Base-by-base conservation (phyloP, 64 coral and sea anemone genomes). In the Exaiptasia diaphana region DNA sequence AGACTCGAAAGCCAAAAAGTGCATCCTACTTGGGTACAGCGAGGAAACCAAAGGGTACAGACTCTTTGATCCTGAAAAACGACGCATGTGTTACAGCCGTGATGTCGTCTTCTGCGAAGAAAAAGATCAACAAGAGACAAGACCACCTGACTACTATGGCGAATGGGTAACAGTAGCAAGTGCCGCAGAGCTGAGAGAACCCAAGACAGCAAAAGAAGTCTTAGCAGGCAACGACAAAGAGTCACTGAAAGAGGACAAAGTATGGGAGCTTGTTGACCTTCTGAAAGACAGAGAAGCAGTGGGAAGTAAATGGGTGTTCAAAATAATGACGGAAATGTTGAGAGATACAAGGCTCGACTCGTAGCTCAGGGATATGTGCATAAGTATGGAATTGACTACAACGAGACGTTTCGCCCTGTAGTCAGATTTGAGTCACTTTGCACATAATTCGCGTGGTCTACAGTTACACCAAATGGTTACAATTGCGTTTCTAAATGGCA, bases 381-480 rank as follows among this genome's bases (percentile, higher is more conserved):
- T 65, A 80, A 70, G 18, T 58, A 34, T 34, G 75, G 75, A 73
- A 27, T 80, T 43, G 71, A 78, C 37, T 85, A 75, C 46, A 54
- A 85, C 22, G 82, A 85, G 37, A 64, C 68, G 20, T 85, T 73
- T 60, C 60, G 24, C 36, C 79, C 79, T 76, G 79, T 83, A 4
- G 79, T 35, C 30, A 38, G 87, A 49, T 83, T 83, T 83, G 78
- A 82, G 71, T 83, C 71, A 26, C 8, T 76, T 27, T 26, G 87
- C 67, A 90, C 87, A 50, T 68, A 83, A 30, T 76, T 90, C 60
- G 56, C 54, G 77, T 25, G 43, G 45, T 30, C 39, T 90, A 38
- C 69, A 90, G 28, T 33, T 90, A 22, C 87, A 76, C 23, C 87
- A 90, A 40, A 83, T 83, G 60, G 85, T 77, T 30, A 64, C 55